Percentiles rank a stretch among this genome's conserved stretches.
Conservation (phyloP, 2,888 invertebrate genomes). For the Baccha elongata region DNA sequence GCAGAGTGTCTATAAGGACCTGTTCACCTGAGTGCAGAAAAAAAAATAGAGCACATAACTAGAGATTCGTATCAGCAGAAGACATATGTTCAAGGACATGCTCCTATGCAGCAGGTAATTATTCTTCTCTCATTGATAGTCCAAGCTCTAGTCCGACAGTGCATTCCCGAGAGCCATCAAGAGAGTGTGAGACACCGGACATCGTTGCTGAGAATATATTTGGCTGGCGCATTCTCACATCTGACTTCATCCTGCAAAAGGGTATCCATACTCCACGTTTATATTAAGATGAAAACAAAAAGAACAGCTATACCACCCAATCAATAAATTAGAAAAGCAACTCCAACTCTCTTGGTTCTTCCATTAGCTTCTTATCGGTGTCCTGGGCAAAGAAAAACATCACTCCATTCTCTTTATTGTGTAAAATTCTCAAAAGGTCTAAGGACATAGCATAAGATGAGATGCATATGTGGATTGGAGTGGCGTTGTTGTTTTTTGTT, state of each 20-base stretch:
- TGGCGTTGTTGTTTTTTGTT: constrained; percentile 37
- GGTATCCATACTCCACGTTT: constrained; percentile 18
- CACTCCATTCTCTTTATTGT: constrained; percentile 15
- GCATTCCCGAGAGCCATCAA: constrained; percentile 1
- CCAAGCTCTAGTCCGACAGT: constrained; percentile 29
- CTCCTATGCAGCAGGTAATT: constrained; percentile 57
- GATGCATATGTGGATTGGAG: constrained; percentile 34
- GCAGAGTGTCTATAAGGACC: constrained; percentile 36
- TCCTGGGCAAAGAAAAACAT: constrained; percentile 32
- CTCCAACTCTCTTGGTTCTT: constrained; percentile 51
- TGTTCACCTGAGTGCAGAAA: constrained; percentile 41
- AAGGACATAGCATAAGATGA: constrained; percentile 31
- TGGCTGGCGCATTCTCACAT: constrained; percentile 59
- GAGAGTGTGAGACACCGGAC: constrained; percentile 38
- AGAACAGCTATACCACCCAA: constrained; percentile 41
- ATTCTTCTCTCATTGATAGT: constrained; percentile 50
- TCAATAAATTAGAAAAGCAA: constrained; percentile 53
- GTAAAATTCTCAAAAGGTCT: constrained; percentile 40
- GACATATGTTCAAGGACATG: constrained; percentile 53
- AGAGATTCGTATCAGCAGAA: constrained; percentile 34
- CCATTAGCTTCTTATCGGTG: constrained; percentile 51
- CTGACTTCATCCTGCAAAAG: constrained; percentile 24
- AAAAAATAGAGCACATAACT: constrained; percentile 44
- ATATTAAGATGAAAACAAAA: constrained; percentile 37
- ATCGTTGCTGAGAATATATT: constrained; percentile 14